phyloP scores from a whole-genome alignment of 2,797 vertebrate species.

The Enteromius anoplus region DNA sequence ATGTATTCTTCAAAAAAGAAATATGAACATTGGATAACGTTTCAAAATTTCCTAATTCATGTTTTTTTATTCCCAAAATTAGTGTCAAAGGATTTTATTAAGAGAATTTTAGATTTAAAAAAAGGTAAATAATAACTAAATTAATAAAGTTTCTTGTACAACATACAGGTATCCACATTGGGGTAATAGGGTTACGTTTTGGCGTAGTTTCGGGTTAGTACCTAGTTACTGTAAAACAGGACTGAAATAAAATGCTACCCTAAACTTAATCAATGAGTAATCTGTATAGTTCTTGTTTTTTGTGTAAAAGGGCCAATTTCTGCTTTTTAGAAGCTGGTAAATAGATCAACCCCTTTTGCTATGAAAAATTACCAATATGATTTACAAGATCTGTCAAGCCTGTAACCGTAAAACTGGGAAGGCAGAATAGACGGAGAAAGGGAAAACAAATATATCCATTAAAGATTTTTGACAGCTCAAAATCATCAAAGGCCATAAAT shows the following conservation, averaged over 20 bases:
- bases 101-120: background rate
- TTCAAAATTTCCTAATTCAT: too few relatives aligned
- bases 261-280: background rate
- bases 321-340: background rate
- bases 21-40: background rate
- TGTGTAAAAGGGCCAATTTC: background rate
- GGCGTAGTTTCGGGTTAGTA: background rate
- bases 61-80: background rate
- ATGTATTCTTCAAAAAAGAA: background rate
- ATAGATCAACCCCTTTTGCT: background rate
- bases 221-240: background rate
- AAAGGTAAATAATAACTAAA: background rate
- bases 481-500: slow-evolving; percentile 42
- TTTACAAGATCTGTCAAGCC: background rate
- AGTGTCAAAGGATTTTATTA: background rate
- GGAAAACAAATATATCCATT: slow-evolving; percentile 37
- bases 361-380: background rate
- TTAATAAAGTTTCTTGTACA: background rate
- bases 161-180: background rate
- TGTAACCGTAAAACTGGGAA: background rate
- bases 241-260: background rate
- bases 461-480: slow-evolving; percentile 48
- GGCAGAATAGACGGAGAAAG: background rate
- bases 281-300: background rate
- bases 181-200: background rate